phyloP scores from a whole-genome alignment of 2,888 invertebrate species.

The Perithous albicinctus region DNA sequence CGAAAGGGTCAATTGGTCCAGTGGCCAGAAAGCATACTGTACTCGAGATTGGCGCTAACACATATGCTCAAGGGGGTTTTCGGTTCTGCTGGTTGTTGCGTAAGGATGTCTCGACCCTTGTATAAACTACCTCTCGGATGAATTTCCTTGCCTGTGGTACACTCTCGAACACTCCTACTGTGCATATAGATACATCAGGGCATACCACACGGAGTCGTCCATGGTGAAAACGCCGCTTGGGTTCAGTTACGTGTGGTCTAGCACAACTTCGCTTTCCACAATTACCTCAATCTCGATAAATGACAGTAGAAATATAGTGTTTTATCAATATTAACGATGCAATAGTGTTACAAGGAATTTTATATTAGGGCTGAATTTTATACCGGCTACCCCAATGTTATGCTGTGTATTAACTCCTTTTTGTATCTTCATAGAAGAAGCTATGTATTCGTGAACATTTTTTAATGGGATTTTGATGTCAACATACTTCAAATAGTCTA shows the following conservation, averaged over 20 bases:
- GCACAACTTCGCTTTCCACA: background rate
- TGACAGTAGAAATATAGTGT: background rate
- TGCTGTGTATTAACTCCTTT: too few relatives aligned
- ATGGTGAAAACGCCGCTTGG: conserved; percentile 2
- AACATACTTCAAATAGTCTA: too few relatives aligned
- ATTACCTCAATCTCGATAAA: background rate
- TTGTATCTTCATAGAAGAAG: too few relatives aligned
- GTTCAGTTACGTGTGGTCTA: background rate
- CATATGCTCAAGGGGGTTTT: background rate
- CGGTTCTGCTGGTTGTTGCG: background rate
- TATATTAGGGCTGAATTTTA: too few relatives aligned
- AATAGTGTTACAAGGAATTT: too few relatives aligned
- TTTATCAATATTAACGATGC: background rate
- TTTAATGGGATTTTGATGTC: too few relatives aligned
- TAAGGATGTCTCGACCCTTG: background rate
- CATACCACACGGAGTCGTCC: background rate
- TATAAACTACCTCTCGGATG: background rate
- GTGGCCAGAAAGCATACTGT: background rate
- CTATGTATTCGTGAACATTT: too few relatives aligned
- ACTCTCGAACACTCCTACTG: background rate
- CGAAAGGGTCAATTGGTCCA: conserved; percentile 1
- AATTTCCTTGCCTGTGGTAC: conserved; percentile 11
- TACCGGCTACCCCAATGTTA: too few relatives aligned
- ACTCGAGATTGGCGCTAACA: conserved; percentile 1
- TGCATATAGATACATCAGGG: background rate